Base-by-base conservation (phyloP, 2,113 vertebrate species). In the Triplophysa dalaica region DNA sequence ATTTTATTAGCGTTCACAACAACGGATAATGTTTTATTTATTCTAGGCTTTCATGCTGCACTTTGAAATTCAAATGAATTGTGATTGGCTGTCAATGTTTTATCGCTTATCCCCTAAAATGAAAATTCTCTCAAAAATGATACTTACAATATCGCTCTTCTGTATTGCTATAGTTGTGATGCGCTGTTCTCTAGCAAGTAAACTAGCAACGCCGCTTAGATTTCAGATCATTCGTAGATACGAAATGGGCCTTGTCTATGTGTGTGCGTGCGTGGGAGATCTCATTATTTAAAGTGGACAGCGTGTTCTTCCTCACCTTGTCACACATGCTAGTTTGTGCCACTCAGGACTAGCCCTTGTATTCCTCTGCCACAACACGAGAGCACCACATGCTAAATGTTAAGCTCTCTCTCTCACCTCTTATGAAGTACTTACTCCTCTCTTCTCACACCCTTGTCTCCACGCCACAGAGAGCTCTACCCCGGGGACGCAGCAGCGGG, bases 341-440 rank as follows among this genome's bases (percentile, higher is more conserved):
- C 78, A 77, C 33, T 13, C 54, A 66, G 68, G 43, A 70, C 66
- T 13, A 75, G 26, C 66, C 52, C 67, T 64, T 11, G 50, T 52
- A 43, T 62, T 19, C 63, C 63, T 79, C 68, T 63, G 13, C 17
- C 54, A 73, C 62, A 73, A 16, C 78, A 75, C 26, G 77, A 74
- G 69, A 74, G 68, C 50, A 65, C 68, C 67, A 61, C 75, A 75
- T 74, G 69, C 70, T 43, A 82, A 85, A 85, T 82, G 81, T 83
- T 81, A 85, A 75, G 45, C 66, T 78, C 69, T 72, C 54, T 70
- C 41, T 63, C 38, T 50, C 60, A 22, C 73, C 77, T 64, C 43
- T 70, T 26, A 3, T 21, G 11, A 29, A 61, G 33, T 29, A 70
- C 76, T 54, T 29, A 67, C 17, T 43, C 29, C n/a, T 26, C 38